Percentiles rank a stretch among this genome's conserved stretches.
phyloP scores from a whole-genome alignment of 2,113 vertebrate genomes.

The Lathamus discolor region DNA sequence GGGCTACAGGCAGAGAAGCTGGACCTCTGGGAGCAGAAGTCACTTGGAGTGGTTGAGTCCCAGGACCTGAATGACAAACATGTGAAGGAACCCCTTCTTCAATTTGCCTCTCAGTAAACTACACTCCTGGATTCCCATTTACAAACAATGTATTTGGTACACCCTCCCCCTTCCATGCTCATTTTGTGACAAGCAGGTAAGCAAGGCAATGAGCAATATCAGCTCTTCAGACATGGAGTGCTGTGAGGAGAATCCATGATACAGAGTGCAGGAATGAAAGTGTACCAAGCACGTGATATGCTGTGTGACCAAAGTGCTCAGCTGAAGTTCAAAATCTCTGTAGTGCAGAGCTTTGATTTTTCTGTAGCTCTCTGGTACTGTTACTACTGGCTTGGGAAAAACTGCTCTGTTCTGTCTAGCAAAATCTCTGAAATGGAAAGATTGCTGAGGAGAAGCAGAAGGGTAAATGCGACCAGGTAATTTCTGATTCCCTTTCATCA shows the following conservation, averaged over 20 bases:
- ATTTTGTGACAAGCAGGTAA: not conserved
- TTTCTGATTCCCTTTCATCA: not conserved
- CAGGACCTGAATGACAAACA: not conserved
- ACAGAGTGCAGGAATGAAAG: not conserved
- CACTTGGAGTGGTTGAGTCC: not conserved
- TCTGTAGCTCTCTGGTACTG: not conserved
- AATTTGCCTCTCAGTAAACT: not conserved
- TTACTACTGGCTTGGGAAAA: not conserved
- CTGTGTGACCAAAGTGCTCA: not conserved
- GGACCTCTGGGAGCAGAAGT: not conserved
- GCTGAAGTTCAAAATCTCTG: not conserved
- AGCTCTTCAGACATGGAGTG: not conserved
- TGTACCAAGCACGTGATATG: fast-evolving
- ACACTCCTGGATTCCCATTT: not conserved
- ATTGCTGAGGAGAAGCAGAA: not conserved
- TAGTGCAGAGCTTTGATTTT: not conserved
- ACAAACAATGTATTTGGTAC: not conserved
- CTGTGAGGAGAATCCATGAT: not conserved
- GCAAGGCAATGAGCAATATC: not conserved
- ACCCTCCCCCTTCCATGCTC: not conserved
- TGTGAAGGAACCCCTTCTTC: not conserved
- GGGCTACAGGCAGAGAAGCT: not conserved
- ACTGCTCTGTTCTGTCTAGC: not conserved
- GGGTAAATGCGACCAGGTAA: not conserved
- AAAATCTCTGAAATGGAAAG: not conserved